phyloP scores from a whole-genome alignment of 2,797 vertebrate genomes.

The Micropoecilia bifurca region DNA sequence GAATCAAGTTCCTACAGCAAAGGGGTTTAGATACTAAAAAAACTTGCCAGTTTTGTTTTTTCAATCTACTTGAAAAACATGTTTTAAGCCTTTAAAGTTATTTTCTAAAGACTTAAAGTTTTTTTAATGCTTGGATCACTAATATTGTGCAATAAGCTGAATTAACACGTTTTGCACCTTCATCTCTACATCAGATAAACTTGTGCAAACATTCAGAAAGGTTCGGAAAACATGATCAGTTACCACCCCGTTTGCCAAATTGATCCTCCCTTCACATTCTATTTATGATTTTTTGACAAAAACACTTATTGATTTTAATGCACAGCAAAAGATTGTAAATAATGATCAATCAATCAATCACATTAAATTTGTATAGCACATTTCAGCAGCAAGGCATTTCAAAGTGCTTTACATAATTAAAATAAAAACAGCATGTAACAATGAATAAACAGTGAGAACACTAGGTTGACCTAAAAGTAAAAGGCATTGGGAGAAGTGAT shows the following conservation, averaged over 20 bases:
- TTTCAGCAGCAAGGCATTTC: too few species aligned
- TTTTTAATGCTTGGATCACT: background rate
- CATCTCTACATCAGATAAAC: background rate
- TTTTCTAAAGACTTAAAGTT: background rate
- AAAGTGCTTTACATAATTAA: too few species aligned
- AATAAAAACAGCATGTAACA: too few species aligned
- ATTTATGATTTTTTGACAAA: background rate
- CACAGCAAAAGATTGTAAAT: background rate
- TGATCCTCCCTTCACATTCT: background rate
- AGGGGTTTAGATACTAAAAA: background rate
- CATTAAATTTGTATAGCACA: too few species aligned
- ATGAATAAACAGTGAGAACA: too few species aligned
- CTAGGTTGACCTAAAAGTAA: background rate
- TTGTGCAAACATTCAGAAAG: background rate
- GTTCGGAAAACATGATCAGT: background rate
- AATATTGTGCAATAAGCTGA: background rate
- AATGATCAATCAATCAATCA: too few species aligned
- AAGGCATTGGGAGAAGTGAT: background rate
- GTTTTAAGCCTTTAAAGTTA: background rate
- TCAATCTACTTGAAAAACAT: background rate
- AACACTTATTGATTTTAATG: background rate
- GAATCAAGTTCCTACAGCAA: background rate
- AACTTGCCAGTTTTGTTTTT: background rate
- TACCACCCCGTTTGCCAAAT: background rate
- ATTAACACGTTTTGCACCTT: background rate